phyloP scores from a whole-genome alignment of 2,888 invertebrate genomes.

The Apodemia mormo region DNA sequence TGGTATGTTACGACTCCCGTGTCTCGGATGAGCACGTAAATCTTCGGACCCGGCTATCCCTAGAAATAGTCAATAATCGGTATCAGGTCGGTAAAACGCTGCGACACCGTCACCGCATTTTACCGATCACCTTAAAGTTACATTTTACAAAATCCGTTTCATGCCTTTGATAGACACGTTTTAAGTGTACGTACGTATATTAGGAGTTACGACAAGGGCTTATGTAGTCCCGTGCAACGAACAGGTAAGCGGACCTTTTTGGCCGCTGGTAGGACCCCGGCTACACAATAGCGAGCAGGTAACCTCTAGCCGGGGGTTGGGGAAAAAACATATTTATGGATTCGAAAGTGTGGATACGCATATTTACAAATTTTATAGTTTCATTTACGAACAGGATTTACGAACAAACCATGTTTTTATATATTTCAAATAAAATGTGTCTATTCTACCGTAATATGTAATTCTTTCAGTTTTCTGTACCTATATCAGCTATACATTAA shows the following conservation, averaged over 20 bases:
- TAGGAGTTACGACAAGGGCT: too few species aligned
- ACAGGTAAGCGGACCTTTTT: constrained; percentile 4
- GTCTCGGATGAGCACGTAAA: too few species aligned
- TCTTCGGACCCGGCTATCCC: too few species aligned
- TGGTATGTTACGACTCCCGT: too few species aligned
- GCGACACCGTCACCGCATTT: too few species aligned
- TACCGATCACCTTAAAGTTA: too few species aligned
- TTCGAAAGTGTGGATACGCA: neutral
- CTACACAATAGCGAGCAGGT: constrained; percentile 1
- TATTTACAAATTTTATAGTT: neutral
- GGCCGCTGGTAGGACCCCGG: neutral
- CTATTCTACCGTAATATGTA: too few species aligned
- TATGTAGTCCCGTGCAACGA: neutral
- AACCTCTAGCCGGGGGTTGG: neutral
- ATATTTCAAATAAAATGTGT: too few species aligned
- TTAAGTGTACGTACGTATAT: neutral
- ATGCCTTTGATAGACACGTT: neutral
- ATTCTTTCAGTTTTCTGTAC: too few species aligned
- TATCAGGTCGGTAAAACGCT: too few species aligned
- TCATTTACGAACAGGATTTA: neutral
- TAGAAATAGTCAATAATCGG: too few species aligned
- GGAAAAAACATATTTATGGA: neutral
- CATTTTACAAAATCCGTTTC: neutral
- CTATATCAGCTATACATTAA: too few species aligned
- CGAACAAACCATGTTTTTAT: neutral